These are phyloP conservation scores for Parasteatoda lunata DNA, from an alignment of 2,888 invertebrate species.

Conservation along the genomic window DNA sequence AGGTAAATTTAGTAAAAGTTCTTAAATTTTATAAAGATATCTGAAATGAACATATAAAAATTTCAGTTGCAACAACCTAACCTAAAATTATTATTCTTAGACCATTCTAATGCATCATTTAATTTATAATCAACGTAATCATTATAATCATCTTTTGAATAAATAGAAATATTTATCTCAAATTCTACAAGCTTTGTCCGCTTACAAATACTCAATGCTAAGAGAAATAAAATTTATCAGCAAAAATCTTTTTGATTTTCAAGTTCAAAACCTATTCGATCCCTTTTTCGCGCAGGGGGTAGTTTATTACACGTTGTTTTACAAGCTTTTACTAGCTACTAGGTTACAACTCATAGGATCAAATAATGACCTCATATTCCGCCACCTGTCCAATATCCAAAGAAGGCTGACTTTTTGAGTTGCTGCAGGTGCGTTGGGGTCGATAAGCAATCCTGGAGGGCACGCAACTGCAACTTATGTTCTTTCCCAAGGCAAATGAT, in stretches of 20 bases:
- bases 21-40: too few species aligned
- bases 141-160: too few species aligned
- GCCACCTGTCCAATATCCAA: slow-evolving; percentile 48
- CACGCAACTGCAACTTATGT: slow-evolving; percentile 57
- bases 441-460: slow-evolving; percentile 59
- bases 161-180: too few species aligned
- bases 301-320: slow-evolving; percentile 17
- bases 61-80: too few species aligned
- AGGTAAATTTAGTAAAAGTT: too few species aligned
- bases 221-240: background rate
- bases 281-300: background rate
- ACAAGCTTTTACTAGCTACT: slow-evolving; percentile 18
- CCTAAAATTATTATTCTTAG: too few species aligned
- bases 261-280: background rate
- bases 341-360: slow-evolving; percentile 34
- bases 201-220: too few species aligned
- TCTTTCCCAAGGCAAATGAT: slow-evolving; percentile 48
- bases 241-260: background rate
- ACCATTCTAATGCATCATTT: too few species aligned
- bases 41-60: too few species aligned
- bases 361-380: slow-evolving; percentile 58
- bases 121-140: too few species aligned
- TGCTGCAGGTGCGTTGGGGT: slow-evolving; percentile 47
- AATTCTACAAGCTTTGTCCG: too few species aligned
- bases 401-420: slow-evolving; percentile 24